These are phyloP conservation scores for Biston stratarius DNA, from an alignment of 2,888 invertebrate genomes.

Conservation along the genomic window DNA sequence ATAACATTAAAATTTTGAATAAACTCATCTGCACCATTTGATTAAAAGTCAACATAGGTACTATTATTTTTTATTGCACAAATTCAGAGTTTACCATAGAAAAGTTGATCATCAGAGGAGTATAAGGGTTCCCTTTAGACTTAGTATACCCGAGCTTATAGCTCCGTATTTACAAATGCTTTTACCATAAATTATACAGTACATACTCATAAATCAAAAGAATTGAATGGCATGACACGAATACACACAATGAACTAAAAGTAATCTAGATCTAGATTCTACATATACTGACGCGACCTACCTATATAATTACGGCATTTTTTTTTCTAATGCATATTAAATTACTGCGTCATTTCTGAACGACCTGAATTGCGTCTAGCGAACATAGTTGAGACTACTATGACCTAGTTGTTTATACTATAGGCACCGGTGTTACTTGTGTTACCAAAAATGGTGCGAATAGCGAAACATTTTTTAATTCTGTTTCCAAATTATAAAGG, in stretches of 20 bases:
- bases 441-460: slow-evolving; percentile 28
- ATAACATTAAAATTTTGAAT: too few species aligned
- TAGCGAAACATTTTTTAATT: not conserved
- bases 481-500: too few species aligned
- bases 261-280: slow-evolving; percentile 24
- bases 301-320: slow-evolving; percentile 22
- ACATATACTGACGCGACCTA: slow-evolving; percentile 11
- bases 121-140: too few species aligned
- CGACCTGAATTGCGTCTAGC: slow-evolving; percentile 49
- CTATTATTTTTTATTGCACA: too few species aligned
- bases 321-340: slow-evolving; percentile 48
- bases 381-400: slow-evolving; percentile 35
- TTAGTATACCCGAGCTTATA: too few species aligned
- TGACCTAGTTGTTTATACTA: slow-evolving; percentile 45
- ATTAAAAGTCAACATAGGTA: too few species aligned
- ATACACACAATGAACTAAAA: slow-evolving; percentile 13
- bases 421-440: slow-evolving; percentile 18
- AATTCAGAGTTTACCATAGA: too few species aligned
- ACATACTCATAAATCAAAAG: slow-evolving; percentile 6
- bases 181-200: not conserved
- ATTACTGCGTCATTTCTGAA: slow-evolving; percentile 46
- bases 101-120: too few species aligned
- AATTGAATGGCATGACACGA: slow-evolving; percentile 5
- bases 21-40: too few species aligned
- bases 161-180: too few species aligned